Percentiles rank a stretch among this genome's conserved stretches.
phyloP scores from a whole-genome alignment of 2,888 invertebrate species.

The Fragum whitleyi region DNA sequence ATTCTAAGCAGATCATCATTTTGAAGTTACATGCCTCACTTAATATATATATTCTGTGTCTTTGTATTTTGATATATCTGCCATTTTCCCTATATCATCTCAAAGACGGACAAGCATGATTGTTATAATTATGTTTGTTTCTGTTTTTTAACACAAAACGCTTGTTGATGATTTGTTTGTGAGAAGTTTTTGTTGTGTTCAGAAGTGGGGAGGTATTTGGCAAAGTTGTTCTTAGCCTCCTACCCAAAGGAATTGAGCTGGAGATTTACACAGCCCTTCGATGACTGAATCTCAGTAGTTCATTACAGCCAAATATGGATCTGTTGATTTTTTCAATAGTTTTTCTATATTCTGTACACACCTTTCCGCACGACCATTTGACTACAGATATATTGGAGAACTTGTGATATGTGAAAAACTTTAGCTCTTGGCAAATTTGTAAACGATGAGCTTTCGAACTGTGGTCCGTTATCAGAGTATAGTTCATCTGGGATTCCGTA shows the following conservation, averaged over 20 bases:
- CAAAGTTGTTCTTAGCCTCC: constrained; percentile 37
- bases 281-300: constrained; percentile 18
- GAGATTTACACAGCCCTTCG: constrained; percentile 10
- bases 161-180: too few relatives aligned
- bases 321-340: constrained; percentile 27
- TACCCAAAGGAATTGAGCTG: constrained; percentile 28
- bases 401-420: constrained; percentile 24
- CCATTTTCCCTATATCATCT: too few relatives aligned
- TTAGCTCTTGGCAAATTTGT: not conserved
- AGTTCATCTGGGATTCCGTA: constrained; percentile 33
- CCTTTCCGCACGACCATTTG: constrained; percentile 20
- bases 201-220: constrained; percentile 46
- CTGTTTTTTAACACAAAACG: too few relatives aligned
- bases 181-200: too few relatives aligned
- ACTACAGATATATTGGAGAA: constrained; percentile 23
- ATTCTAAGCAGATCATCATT: too few relatives aligned
- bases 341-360: constrained; percentile 28
- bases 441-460: constrained; percentile 14
- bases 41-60: too few relatives aligned
- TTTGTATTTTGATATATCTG: too few relatives aligned
- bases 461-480: constrained; percentile 25
- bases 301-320: constrained; percentile 23
- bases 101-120: too few relatives aligned
- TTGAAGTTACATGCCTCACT: too few relatives aligned
- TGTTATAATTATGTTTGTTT: too few relatives aligned